These are phyloP conservation scores for Xyrichtys novacula DNA, from an alignment of 2,797 vertebrate genomes.

Conservation along the genomic window DNA sequence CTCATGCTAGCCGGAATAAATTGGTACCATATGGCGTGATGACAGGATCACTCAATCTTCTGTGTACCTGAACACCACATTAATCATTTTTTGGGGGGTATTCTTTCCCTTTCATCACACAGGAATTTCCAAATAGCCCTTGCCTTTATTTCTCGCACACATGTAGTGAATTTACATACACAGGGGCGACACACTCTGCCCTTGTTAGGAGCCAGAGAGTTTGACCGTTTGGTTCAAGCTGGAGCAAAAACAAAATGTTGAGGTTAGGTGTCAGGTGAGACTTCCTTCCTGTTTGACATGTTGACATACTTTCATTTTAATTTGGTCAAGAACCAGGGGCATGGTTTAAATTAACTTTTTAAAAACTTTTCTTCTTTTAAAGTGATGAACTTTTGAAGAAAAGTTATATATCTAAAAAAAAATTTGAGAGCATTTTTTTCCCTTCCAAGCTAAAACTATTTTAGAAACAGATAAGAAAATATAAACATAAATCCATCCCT, in stretches of 20 bases:
- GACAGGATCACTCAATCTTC: conserved; percentile 90
- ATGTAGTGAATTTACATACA: conserved; percentile 85
- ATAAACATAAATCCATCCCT: neutral
- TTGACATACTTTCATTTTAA: conserved; percentile 64
- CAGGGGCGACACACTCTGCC: conserved; percentile 72
- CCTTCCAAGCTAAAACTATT: neutral
- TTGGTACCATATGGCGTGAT: conserved; percentile 88
- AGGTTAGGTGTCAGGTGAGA: conserved; percentile 79
- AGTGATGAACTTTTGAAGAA: neutral
- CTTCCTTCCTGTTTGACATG: conserved; percentile 75
- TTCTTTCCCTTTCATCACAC: conserved; percentile 87
- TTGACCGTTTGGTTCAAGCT: conserved; percentile 77
- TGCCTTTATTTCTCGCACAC: conserved; percentile 83
- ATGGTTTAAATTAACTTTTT: conserved; percentile 47
- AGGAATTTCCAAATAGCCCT: conserved; percentile 85
- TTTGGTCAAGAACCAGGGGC: conserved; percentile 29
- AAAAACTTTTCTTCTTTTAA: neutral
- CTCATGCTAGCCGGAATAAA: conserved; percentile 86
- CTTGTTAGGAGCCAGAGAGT: conserved; percentile 77
- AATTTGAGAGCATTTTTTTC: neutral
- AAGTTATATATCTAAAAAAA: neutral
- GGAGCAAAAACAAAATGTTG: conserved; percentile 79
- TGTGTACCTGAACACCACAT: conserved; percentile 89
- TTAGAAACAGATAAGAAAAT: neutral
- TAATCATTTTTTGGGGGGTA: conserved; percentile 88